Evolutionary conservation across 1,140 invertebrate genomes (phyloP), one percentile per base, ranked within the genome.

Genomic region (Pseudomyrmex flavicornis): DNA sequence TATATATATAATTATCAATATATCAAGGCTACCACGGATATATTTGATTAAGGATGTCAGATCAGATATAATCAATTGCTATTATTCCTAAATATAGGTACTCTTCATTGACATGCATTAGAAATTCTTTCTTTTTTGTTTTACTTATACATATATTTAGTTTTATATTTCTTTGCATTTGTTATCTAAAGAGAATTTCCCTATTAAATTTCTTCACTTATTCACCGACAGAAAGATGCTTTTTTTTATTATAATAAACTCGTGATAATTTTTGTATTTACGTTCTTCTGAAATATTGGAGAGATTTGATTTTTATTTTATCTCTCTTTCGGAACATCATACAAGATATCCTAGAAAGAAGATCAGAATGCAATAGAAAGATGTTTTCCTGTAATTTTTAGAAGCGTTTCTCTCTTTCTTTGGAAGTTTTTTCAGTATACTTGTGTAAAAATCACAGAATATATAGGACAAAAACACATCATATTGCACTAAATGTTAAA

Each of bases 201-300:
- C 66, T 72, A 72, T 69, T 69, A 69, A 79, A 79, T 79, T 79
- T 59, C 56, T 69, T 68, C 68, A 15, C 15, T 65, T 69, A 79
- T 35, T 5, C 52, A 58, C 15, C 59, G 54, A 79, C 66, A 79
- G 35, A 22, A 58, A 75, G 59, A 79, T 58, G 26, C 46, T 22
- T 79, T 35, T 35, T 35, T 35, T 35, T 35, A 35, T 35, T 35
- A 35, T 35, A 35, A 35, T 35, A 35, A 35, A 35, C 35, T 35
- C 35, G 59, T 48, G 35, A 70, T 59, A 70, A 79, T 56, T 59
- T 35, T 7, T 8, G 22, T 70, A 80, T 80, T 54, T 9, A 22
- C n/a, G 52, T 59, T 13, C 48, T 9, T 5, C 44, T 48, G 35
- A 35, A 5, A 35, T 35, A 35, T 35, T 26, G 1, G 26, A 26